Base-by-base conservation (phyloP, 2,797 vertebrate species). In the Percopsis omiscomaycus region DNA sequence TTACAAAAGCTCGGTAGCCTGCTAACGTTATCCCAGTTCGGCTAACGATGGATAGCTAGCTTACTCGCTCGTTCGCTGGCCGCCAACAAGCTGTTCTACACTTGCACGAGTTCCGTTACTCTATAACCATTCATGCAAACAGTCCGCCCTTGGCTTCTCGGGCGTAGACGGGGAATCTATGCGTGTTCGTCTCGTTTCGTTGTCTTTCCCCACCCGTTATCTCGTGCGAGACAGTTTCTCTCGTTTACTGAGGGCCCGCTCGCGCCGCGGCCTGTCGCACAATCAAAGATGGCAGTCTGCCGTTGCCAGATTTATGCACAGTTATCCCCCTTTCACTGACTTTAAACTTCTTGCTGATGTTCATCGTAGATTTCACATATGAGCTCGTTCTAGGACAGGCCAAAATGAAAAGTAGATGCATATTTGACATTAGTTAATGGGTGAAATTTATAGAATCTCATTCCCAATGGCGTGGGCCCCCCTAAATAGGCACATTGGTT, bases 201-300 rank as follows among this genome's bases (percentile, higher is more conserved):
- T 66, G 59, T 72, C 44, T 71, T 29, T 74, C 28, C 60, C 61
- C 74, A 59, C 81, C 83, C 81, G 88, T 78, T 82, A 75, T 88
- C 85, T 87, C 79, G 86, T 81, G 81, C 71, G 88, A 81, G 74
- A 87, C 86, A 79, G 88, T 84, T 83, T 83, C 78, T 86, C 73
- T 73, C 64, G 77, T 84, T 79, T 77, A 89, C 86, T 88, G 89
- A 92, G 91, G 91, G 89, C 91, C 91, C 89, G 79, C 92, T 92
- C 85, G 85, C 88, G 90, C 90, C 88, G 89, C 90, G 92, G 92
- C 92, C 92, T 92, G 90, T 93, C 91, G 67, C 91, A 90, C 89
- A 91, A 91, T 93, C 91, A 92, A 93, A 94, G 89, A 94, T 94
- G 92, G 92, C 90, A 86, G 88, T 59, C 57, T 9, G 65, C 0